Base-by-base conservation (phyloP, 2,113 vertebrate genomes). In the Euleptes europaea region DNA sequence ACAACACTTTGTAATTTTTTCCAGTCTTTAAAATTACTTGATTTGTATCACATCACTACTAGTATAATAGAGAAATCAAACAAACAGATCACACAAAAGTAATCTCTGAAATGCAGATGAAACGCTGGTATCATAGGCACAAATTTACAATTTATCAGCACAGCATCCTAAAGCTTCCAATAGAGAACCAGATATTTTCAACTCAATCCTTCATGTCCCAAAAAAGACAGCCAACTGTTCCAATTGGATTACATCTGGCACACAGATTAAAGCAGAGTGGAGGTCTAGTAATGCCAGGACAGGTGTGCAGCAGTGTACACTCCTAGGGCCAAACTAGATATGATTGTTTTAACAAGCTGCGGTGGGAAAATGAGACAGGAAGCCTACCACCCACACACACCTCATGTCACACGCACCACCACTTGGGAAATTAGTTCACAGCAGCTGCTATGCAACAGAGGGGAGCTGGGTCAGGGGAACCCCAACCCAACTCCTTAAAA, bases 41-140 rank as follows among this genome's bases (percentile, higher is more conserved):
- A 75, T 4, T 12, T 84, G 51, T 3, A n/a, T 92, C 86, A 83
- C 44, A 38, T 78, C 38, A 86, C 21, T 71, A 26, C 54, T 63
- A 63, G 38, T 26, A 28, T 69, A 38, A 63, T 28, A 8, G 51
- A 78, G 38, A 54, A 49, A 54, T 19, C 35, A 63, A 4, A 17
- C 44, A 17, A 63, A n/a, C 14, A 54, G 28, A 70, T 17, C 3
- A 69, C 15, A 69, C 28, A 70, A 67, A 35, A 42, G 19, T 47
- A 66, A n/a, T 65, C 35, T 42, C 57, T 38, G 17, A 83, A 44
- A 83, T 33, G 44, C 31, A 74, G 17, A 10, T 75, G 21, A 57
- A 57, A 57, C 35, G 66, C 42, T 66, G 57, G 44, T n/a, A 83
- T 35, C 74, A 57, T 57, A 19, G 28, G 38, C 42, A 42, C 38